phyloP scores from a whole-genome alignment of 2,113 vertebrate genomes.

The Cebidichthys violaceus region DNA sequence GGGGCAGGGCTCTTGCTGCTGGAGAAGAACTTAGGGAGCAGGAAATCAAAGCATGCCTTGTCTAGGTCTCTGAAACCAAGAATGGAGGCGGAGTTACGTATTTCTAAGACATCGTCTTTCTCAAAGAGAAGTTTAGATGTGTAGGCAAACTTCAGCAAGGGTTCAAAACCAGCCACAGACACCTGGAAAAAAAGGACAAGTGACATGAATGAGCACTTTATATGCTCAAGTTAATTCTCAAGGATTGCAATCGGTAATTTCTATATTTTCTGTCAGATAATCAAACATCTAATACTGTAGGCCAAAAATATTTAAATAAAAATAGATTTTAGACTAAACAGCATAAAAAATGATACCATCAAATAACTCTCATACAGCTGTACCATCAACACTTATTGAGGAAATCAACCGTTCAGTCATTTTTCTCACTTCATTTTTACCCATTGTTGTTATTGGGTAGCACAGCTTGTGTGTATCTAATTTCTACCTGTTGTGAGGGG shows the following conservation, averaged over 20 bases:
- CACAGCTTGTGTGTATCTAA: neutral
- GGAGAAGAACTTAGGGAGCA: slow-evolving; percentile 90
- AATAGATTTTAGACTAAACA: neutral
- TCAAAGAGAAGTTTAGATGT: slow-evolving; percentile 92
- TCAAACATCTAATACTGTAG: neutral
- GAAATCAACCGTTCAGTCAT: slow-evolving; percentile 15
- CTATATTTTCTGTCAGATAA: neutral
- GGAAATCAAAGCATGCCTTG: slow-evolving; percentile 94
- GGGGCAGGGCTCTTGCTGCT: slow-evolving; percentile 73
- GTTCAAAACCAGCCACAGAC: slow-evolving; percentile 91
- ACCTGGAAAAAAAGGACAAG: slow-evolving; percentile 82
- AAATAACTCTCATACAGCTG: neutral
- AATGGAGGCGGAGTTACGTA: slow-evolving; percentile 87
- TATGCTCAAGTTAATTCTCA: neutral
- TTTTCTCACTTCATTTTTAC: slow-evolving; percentile 40
- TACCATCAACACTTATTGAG: neutral
- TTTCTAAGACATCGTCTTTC: slow-evolving; percentile 91
- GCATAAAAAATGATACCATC: neutral
- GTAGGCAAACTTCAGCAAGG: slow-evolving; percentile 95
- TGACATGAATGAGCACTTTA: neutral
- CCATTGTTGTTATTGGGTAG: neutral
- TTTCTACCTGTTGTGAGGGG: neutral
- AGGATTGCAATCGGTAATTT: neutral
- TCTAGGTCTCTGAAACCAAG: slow-evolving; percentile 92
- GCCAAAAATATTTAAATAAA: too few relatives aligned